A percentile compares a stretch with the other conserved stretches of the same genome.
phyloP scores from a whole-genome alignment of 1,140 invertebrate species.

The Thaumatotibia leucotreta region DNA sequence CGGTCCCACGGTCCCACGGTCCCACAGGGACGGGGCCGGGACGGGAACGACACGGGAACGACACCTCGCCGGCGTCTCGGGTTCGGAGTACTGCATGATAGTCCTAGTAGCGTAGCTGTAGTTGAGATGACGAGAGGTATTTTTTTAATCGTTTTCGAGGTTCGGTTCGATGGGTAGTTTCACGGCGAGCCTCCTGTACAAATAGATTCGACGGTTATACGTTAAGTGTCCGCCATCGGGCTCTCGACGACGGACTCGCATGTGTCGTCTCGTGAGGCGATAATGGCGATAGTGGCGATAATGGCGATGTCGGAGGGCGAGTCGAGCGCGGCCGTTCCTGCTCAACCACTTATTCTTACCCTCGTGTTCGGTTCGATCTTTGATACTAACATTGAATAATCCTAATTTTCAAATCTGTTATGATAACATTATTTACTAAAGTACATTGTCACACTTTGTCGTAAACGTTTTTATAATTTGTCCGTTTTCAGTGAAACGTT shows the following conservation, averaged over 20 bases:
- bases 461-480: conserved; percentile 49
- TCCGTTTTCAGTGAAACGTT: conserved; percentile 41
- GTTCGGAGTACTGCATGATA: neutral
- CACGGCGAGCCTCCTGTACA: neutral
- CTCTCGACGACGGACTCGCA: neutral
- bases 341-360: conserved; percentile 22
- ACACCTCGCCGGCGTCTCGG: too few species aligned
- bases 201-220: neutral
- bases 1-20: neutral
- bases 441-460: conserved; percentile 22
- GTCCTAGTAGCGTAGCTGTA: neutral
- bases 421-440: conserved; percentile 19
- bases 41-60: too few species aligned
- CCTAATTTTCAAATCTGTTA: neutral
- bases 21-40: too few species aligned
- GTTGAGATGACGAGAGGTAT: neutral
- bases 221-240: neutral
- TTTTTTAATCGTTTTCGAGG: neutral
- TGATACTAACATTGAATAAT: neutral
- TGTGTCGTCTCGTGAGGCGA: neutral
- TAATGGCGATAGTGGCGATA: neutral
- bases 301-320: neutral
- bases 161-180: neutral
- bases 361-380: neutral
- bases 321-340: conserved; percentile 27